These are phyloP conservation scores for Cossypha niveicapilla DNA, from an alignment of 2,797 vertebrate species.

Conservation along the genomic window DNA sequence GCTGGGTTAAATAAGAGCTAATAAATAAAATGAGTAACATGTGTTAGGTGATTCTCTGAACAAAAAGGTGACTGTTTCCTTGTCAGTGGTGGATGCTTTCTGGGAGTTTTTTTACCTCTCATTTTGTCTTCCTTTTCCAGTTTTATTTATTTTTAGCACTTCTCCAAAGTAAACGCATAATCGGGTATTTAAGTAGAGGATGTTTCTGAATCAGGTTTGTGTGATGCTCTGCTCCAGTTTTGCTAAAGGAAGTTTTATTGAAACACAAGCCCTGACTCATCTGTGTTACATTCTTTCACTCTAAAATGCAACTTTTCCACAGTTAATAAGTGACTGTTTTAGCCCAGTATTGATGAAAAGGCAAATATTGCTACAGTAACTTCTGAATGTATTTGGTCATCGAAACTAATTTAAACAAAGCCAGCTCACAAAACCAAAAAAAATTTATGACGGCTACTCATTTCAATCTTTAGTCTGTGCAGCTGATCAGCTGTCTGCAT, in stretches of 20 bases:
- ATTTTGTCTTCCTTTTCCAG: not conserved
- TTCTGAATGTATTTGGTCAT: not conserved
- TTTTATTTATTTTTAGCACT: not conserved
- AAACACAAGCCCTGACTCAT: not conserved
- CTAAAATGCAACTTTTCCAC: not conserved
- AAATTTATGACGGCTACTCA: not conserved
- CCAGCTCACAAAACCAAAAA: not conserved
- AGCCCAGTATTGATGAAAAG: not conserved
- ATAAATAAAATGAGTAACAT: not conserved
- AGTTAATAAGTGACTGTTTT: not conserved
- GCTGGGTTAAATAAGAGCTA: not conserved
- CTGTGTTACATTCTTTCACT: not conserved
- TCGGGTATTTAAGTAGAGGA: not conserved
- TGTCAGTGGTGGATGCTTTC: not conserved
- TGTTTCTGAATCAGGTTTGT: not conserved
- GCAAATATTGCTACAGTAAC: not conserved
- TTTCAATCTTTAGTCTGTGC: not conserved
- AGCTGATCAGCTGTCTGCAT: not conserved
- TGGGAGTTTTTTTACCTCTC: rapidly evolving
- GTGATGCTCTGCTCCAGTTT: not conserved
- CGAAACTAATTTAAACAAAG: not conserved
- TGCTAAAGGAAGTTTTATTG: not conserved
- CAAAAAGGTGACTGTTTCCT: not conserved
- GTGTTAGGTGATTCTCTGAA: not conserved
- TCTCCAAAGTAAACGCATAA: not conserved